phyloP scores from a whole-genome alignment of 1,140 invertebrate species.

The Diorhabda sublineata region DNA sequence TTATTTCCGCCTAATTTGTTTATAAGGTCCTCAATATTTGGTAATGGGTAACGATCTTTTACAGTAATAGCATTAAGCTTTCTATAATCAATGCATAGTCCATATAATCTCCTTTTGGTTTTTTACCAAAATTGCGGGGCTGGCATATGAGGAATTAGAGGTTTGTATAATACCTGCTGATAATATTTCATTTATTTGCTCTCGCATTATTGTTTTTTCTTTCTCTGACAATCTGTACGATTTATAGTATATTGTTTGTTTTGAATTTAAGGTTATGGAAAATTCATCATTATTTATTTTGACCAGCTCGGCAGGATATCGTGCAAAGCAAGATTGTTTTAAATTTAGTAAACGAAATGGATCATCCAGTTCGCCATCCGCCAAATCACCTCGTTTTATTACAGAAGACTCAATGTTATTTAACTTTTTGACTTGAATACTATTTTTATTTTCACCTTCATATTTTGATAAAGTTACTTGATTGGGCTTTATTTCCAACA shows the following conservation, averaged over 20 bases:
- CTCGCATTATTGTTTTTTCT: background rate
- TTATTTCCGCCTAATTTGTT: constrained; percentile 41
- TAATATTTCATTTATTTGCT: constrained; percentile 7
- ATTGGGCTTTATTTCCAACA: background rate
- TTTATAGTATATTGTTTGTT: constrained; percentile 5
- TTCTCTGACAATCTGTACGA: background rate
- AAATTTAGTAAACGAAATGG: too few species aligned
- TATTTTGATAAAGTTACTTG: background rate
- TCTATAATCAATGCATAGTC: constrained; percentile 43
- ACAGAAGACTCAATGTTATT: too few species aligned
- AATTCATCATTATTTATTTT: background rate
- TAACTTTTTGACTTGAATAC: too few species aligned
- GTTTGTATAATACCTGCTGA: constrained; percentile 7
- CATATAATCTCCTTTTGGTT: constrained; percentile 36
- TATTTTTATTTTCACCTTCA: too few species aligned
- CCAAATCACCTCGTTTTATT: too few species aligned
- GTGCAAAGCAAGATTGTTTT: too few species aligned
- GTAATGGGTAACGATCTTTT: constrained; percentile 10
- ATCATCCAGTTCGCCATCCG: too few species aligned
- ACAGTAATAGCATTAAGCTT: constrained; percentile 33
- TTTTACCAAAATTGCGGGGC: constrained; percentile 21
- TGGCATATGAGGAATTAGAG: constrained; percentile 14
- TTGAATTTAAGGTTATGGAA: constrained; percentile 2
- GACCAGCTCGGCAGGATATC: background rate
- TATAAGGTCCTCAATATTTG: constrained; percentile 42